Evolutionary conservation across 2,113 vertebrate genomes (phyloP).

Genomic region (Istiophorus platypterus): DNA sequence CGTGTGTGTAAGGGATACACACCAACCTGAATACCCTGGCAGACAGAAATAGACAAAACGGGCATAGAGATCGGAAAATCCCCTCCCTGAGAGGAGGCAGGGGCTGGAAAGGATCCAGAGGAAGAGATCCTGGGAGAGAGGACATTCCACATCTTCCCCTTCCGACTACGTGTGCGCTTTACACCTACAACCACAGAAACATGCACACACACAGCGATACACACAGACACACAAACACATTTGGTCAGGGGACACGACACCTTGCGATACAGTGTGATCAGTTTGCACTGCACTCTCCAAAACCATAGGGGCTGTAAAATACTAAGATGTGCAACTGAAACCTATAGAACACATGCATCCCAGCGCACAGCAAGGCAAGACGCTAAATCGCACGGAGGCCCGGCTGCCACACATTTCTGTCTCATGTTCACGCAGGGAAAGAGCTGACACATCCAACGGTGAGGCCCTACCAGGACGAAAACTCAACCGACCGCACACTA

Average conservation of each 20-base stretch:
- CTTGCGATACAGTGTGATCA: slow-evolving; percentile 28
- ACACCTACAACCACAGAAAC: slow-evolving; percentile 30
- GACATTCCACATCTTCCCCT: slow-evolving; percentile 75
- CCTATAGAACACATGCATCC: slow-evolving; percentile 65
- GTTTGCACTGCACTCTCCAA: slow-evolving; percentile 45
- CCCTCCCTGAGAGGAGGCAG: slow-evolving; percentile 69
- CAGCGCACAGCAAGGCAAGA: slow-evolving; percentile 41
- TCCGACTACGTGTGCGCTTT: slow-evolving; percentile 36
- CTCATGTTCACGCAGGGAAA: slow-evolving; percentile 77
- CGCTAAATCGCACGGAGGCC: slow-evolving; percentile 50
- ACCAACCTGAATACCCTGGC: slow-evolving; percentile 77
- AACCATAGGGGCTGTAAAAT: slow-evolving; percentile 64
- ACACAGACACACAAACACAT: slow-evolving; percentile 37
- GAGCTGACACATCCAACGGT: slow-evolving; percentile 51
- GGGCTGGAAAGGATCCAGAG: slow-evolving; percentile 69
- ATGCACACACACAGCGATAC: slow-evolving; percentile 25
- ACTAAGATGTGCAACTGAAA: slow-evolving; percentile 53
- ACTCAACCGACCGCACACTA: slow-evolving; percentile 10
- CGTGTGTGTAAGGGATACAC: slow-evolving; percentile 80
- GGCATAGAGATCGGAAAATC: slow-evolving; percentile 79
- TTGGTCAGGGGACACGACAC: slow-evolving; percentile 38
- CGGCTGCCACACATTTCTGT: slow-evolving; percentile 68
- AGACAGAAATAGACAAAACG: slow-evolving; percentile 82
- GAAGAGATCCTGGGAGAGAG: slow-evolving; percentile 68
- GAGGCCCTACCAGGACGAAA: slow-evolving; percentile 48